A percentile compares a stretch with the other conserved stretches of the same genome.
Evolutionary conservation across 2,888 invertebrate species (phyloP).

Genomic region (Epirrhoe tristata): DNA sequence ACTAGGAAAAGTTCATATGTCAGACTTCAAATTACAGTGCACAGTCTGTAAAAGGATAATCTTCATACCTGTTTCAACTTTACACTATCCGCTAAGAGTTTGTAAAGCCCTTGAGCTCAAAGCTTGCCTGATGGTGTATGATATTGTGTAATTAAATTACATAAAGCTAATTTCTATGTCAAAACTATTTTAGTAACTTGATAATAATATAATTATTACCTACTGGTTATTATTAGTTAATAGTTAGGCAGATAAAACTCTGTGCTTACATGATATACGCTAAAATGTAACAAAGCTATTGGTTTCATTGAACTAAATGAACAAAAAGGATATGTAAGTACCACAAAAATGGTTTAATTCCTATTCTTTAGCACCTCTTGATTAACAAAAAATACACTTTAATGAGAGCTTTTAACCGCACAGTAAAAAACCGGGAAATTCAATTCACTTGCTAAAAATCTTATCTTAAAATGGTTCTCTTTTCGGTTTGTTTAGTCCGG

Average conservation of each 20-base stretch:
- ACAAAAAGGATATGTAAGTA: too few species aligned
- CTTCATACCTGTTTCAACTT: conserved; percentile 19
- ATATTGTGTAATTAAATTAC: conserved; percentile 44
- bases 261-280: not conserved
- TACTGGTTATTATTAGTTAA: not conserved
- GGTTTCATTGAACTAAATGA: not conserved
- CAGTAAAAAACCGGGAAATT: not conserved
- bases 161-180: conserved; percentile 31
- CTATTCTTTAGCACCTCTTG: not conserved
- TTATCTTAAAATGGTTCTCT: conserved; percentile 27
- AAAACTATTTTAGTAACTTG: conserved; percentile 22
- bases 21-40: not conserved
- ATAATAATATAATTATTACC: conserved; percentile 33
- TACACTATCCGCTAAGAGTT: conserved; percentile 35
- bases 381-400: not conserved
- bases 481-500: conserved; percentile 35
- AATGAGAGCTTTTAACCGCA: not conserved
- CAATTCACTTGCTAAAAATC: conserved; percentile 17
- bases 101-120: conserved; percentile 40
- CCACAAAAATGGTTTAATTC: not conserved
- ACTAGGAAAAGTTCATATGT: conserved; percentile 13
- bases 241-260: not conserved
- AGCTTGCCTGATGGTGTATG: conserved; percentile 43
- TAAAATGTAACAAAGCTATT: not conserved
- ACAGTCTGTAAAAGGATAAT: conserved; percentile 11